Base-by-base conservation (phyloP, 2,797 vertebrate genomes). In the Morelia viridis region DNA sequence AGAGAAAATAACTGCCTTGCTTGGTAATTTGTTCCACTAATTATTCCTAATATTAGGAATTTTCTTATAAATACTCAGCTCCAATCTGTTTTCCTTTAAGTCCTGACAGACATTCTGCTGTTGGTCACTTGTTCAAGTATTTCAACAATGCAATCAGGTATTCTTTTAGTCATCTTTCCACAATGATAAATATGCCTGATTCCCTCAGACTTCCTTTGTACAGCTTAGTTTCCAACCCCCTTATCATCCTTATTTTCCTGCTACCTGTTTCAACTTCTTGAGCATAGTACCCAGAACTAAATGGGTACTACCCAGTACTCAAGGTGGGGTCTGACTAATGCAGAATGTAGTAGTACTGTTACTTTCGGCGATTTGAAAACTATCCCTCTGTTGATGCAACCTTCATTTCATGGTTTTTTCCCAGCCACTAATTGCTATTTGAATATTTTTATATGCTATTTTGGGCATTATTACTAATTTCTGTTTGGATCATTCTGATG, bases 1-100 rank as follows among this genome's bases (percentile, higher is more conserved):
- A 89, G 94, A 94, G 94, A 95, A 86, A 94, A 93, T 96, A 95
- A 96, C 92, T 88, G 94, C 93, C 95, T 80, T 80, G 71, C 35
- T 46, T 80, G 71, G 19, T 24, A 80, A 80, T 80, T 80, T 80
- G 71, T 46, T 80, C 35, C 35, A 46, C 35, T 80, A 46, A 46
- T 80, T 46, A 24, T 46, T 80, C 35, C 46, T 46, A 80, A 46
- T 80, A 80, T 80, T 80, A 80, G 15, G 0, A 46, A 80, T 80
- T 46, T 80, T 80, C 35, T 80, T 22, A 80, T 41, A 46, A 80
- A 80, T 80, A 46, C 19, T 46, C 35, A 80, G 35, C 8, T 41
- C 24, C 1, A 80, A 80, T 80, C 3, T 10, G 9, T 80, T 80
- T 22, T 76, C 17, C 8, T 41, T 80, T 80, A 46, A 46, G 35